Conservation (phyloP, 2,113 vertebrate genomes). For the Dunckerocampus dactyliophorus region DNA sequence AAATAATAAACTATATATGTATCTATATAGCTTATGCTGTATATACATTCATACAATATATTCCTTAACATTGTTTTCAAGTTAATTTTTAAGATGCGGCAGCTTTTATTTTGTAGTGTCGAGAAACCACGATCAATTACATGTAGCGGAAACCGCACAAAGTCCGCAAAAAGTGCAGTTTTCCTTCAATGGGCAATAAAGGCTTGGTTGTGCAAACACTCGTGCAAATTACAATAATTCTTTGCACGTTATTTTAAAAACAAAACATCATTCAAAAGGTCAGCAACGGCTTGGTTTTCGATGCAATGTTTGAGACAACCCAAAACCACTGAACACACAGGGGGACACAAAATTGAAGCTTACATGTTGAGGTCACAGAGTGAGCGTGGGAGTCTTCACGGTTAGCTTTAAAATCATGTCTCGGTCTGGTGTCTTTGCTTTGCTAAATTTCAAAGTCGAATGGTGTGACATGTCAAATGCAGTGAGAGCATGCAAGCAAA, state of each 20-base stretch:
- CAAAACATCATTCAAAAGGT: background rate
- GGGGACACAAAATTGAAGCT: slow-evolving; percentile 23
- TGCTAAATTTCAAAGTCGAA: slow-evolving; percentile 16
- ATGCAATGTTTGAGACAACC: slow-evolving; percentile 12
- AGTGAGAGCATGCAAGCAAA: slow-evolving; percentile 2
- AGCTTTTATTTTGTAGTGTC: too few relatives aligned
- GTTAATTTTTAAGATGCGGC: too few relatives aligned
- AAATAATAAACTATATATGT: too few relatives aligned
- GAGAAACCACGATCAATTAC: too few relatives aligned
- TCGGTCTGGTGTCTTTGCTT: slow-evolving; percentile 10
- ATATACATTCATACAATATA: too few relatives aligned
- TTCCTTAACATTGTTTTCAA: too few relatives aligned
- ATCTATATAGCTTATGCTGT: too few relatives aligned
- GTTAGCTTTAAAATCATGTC: slow-evolving; percentile 19
- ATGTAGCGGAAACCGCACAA: too few relatives aligned
- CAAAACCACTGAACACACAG: slow-evolving; percentile 20
- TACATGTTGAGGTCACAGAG: slow-evolving; percentile 10
- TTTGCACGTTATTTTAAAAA: background rate
- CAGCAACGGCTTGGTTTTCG: slow-evolving; percentile 8
- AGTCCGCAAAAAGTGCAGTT: too few relatives aligned
- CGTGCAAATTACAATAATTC: background rate
- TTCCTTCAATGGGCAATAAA: too few relatives aligned
- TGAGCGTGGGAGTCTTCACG: slow-evolving; percentile 10
- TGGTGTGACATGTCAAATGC: background rate
- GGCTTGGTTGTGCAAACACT: too few relatives aligned